Conservation (phyloP, 2,797 vertebrate genomes). For the Aulostomus chinensis region DNA sequence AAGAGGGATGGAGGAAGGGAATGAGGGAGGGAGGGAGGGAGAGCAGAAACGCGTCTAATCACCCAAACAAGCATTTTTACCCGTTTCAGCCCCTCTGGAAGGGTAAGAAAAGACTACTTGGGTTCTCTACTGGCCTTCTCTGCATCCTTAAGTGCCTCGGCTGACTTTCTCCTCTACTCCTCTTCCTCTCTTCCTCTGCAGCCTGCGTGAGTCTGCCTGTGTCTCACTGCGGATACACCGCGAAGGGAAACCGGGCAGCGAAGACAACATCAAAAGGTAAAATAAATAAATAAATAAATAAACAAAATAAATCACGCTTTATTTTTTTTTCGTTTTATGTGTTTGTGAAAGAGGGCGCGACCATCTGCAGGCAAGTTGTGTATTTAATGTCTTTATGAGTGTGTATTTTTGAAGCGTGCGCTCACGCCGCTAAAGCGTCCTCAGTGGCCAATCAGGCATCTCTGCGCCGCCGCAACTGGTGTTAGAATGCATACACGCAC, state of each 20-base stretch:
- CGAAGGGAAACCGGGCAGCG: constrained; percentile 41
- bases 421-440: constrained; percentile 17
- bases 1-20: constrained; percentile 2
- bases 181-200: constrained; percentile 28
- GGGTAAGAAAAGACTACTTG: constrained; percentile 59
- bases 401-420: constrained; percentile 11
- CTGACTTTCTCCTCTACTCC: constrained; percentile 43
- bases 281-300: too few relatives aligned
- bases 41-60: constrained; percentile 63
- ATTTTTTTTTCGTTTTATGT: too few relatives aligned
- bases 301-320: too few relatives aligned
- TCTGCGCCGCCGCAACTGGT: constrained; percentile 69
- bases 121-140: constrained; percentile 44
- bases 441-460: constrained; percentile 62
- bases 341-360: too few relatives aligned
- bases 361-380: neutral
- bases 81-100: constrained; percentile 69
- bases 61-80: constrained; percentile 73
- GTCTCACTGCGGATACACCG: constrained; percentile 52
- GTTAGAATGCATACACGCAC: constrained; percentile 43
- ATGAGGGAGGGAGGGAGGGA: constrained; percentile 15
- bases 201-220: constrained; percentile 29
- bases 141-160: constrained; percentile 37
- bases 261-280: constrained; percentile 56
- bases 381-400: neutral